Evolutionary conservation across 2,797 vertebrate species (phyloP).

Genomic region (Lacerta viridis): DNA sequence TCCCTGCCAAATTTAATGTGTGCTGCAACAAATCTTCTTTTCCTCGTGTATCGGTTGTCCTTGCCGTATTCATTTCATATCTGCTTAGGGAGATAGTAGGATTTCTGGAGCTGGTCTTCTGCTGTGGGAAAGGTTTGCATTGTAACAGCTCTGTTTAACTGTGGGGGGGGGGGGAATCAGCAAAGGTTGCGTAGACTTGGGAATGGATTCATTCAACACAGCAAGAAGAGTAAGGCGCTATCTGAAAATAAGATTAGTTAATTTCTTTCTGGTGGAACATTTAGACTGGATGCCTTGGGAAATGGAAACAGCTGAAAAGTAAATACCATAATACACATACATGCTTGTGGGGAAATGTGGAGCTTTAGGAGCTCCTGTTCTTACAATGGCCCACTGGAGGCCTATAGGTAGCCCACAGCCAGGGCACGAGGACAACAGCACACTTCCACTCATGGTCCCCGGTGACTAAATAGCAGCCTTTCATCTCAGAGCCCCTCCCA

Average conservation of each 20-base stretch:
- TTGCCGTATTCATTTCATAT: not conserved
- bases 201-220: not conserved
- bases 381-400: too few relatives aligned
- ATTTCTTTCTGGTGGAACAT: not conserved
- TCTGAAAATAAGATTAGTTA: not conserved
- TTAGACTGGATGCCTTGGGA: not conserved
- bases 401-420: too few relatives aligned
- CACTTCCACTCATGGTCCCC: too few relatives aligned
- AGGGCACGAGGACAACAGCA: too few relatives aligned
- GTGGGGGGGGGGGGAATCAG: not conserved
- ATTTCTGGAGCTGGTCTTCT: slow-evolving; percentile 21
- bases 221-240: not conserved
- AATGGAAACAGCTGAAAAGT: not conserved
- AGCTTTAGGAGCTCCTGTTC: not conserved
- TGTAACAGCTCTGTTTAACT: not conserved
- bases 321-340: not conserved
- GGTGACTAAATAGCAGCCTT: not conserved
- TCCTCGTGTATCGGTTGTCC: slow-evolving; percentile 7
- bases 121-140: not conserved
- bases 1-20: not conserved
- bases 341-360: not conserved
- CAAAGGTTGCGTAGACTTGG: not conserved
- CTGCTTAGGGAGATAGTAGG: not conserved
- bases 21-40: not conserved
- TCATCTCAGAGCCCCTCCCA: too few relatives aligned